Evolutionary conservation across 2,113 vertebrate species (phyloP).

Genomic region (Psittacula cyanocephala): DNA sequence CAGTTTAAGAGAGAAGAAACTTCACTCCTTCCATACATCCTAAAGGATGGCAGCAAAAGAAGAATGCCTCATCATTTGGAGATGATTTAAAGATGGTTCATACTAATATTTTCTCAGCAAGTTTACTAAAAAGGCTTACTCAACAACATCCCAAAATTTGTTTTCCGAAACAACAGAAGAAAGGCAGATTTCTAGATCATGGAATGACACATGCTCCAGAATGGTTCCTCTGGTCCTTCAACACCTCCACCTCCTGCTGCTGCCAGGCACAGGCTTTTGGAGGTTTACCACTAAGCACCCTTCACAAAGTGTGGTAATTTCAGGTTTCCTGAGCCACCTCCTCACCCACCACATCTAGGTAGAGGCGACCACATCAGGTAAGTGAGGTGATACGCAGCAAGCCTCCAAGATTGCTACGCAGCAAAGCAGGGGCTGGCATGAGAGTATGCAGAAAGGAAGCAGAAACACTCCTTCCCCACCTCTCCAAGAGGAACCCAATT

Average conservation of each 20-base stretch:
- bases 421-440: not conserved
- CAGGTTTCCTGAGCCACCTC: not conserved
- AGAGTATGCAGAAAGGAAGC: not conserved
- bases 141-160: not conserved
- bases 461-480: not conserved
- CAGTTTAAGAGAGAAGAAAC: not conserved
- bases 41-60: not conserved
- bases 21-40: not conserved
- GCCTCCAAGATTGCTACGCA: not conserved
- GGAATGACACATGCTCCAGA: not conserved
- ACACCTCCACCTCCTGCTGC: not conserved
- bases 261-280: not conserved
- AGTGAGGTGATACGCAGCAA: accelerated
- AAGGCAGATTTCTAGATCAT: not conserved
- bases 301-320: too few relatives aligned
- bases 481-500: not conserved
- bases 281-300: not conserved
- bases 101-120: not conserved
- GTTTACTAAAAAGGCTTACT: not conserved
- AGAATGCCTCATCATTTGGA: not conserved
- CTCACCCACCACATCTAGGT: not conserved
- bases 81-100: not conserved
- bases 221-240: not conserved
- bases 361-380: accelerated
- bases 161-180: not conserved